Evolutionary conservation across 1,140 invertebrate genomes (phyloP).

Genomic region (Drosophila aff.): DNA sequence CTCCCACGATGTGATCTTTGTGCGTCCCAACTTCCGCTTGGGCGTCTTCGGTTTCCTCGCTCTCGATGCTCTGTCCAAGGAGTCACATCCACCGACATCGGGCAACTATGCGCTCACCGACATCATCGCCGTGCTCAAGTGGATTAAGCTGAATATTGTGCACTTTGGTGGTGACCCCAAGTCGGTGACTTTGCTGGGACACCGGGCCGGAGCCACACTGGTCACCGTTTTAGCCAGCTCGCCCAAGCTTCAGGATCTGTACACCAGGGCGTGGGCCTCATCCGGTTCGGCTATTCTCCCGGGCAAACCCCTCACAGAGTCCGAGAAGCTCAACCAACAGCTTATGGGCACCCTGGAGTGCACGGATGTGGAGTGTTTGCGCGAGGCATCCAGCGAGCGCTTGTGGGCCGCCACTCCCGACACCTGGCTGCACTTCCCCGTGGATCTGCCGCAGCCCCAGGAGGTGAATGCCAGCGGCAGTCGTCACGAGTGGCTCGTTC

Average conservation of each 20-base stretch:
- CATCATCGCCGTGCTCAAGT: constrained; percentile 90
- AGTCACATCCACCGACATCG: constrained; percentile 90
- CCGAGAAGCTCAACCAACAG: constrained; percentile 87
- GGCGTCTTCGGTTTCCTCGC: constrained; percentile 93
- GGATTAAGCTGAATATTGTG: constrained; percentile 92
- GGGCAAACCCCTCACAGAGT: constrained; percentile 87
- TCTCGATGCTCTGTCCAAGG: constrained; percentile 88
- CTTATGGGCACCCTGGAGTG: constrained; percentile 87
- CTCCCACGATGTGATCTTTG: constrained; percentile 92
- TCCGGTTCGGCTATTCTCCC: constrained; percentile 90
- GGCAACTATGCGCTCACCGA: constrained; percentile 96
- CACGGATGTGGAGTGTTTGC: constrained; percentile 87
- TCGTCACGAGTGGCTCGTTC: constrained; percentile 90
- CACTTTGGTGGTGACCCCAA: constrained; percentile 93
- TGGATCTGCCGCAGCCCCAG: constrained; percentile 87
- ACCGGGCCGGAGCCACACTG: constrained; percentile 91
- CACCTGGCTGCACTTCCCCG: constrained; percentile 88
- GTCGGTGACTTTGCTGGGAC: constrained; percentile 92
- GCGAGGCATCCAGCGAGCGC: constrained; percentile 87
- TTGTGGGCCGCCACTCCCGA: constrained; percentile 89
- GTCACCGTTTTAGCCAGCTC: constrained; percentile 89
- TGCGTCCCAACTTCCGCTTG: constrained; percentile 92
- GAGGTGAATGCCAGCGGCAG: constrained; percentile 86
- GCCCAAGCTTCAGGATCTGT: constrained; percentile 87
- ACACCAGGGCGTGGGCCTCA: constrained; percentile 90